A percentile compares a stretch with the other conserved stretches of the same genome.
Conservation (phyloP, 2,888 invertebrate genomes). For the Ariolimax columbianus region DNA sequence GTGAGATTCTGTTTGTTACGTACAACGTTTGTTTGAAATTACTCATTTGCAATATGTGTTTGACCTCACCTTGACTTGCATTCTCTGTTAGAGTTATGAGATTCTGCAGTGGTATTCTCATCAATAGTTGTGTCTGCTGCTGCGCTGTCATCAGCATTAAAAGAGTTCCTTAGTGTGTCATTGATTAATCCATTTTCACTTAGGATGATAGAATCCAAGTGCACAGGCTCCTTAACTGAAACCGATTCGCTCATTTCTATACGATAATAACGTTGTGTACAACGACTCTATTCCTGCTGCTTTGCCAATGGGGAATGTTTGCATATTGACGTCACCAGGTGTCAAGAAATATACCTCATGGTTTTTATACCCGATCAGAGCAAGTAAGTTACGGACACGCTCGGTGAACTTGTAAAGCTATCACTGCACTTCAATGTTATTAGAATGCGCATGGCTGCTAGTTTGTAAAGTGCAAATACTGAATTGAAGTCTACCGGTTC, state of each 20-base stretch:
- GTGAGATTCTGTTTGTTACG: no score
- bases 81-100: not conserved
- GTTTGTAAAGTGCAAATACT: not conserved
- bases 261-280: not conserved
- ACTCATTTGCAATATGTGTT: not conserved
- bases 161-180: not conserved
- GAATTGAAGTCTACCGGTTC: no score
- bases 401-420: not conserved
- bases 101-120: not conserved
- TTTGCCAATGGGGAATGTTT: not conserved
- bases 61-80: not conserved
- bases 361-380: no score
- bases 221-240: not conserved
- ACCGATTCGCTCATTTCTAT: not conserved
- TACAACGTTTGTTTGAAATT: no score
- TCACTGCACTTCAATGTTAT: not conserved
- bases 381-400: not conserved
- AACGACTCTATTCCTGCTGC: not conserved
- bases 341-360: no score
- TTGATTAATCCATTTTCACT: not conserved
- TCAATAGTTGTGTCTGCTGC: not conserved
- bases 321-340: no score
- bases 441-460: not conserved
- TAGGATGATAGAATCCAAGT: not conserved
- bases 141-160: not conserved